Evolutionary conservation across 2,888 invertebrate genomes (phyloP).

Genomic region (Odontocerum albicorne): DNA sequence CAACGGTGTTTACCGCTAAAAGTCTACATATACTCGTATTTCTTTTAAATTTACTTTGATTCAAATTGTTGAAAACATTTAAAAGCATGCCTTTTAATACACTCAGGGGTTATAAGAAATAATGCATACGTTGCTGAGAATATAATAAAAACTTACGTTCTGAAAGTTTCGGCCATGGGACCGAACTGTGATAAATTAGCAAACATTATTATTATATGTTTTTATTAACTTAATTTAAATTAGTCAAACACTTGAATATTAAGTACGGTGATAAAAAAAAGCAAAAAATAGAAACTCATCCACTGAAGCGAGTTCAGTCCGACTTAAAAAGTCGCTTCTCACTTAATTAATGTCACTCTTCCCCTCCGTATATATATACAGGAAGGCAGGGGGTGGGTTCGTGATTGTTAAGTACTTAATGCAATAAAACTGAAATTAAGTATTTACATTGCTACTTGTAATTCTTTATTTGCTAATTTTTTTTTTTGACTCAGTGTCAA

Average conservation of each 20-base stretch:
- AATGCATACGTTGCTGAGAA: neutral
- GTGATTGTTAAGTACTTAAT: conserved; percentile 58
- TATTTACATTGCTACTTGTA: too few relatives aligned
- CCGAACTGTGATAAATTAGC: conserved; percentile 21
- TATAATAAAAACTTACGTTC: conserved; percentile 14
- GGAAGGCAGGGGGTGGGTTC: conserved; percentile 14
- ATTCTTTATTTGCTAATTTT: too few relatives aligned
- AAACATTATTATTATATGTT: conserved; percentile 18
- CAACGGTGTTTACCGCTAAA: too few relatives aligned
- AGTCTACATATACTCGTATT: too few relatives aligned
- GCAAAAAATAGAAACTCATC: neutral
- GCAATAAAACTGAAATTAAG: conserved; percentile 48
- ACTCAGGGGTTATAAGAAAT: neutral
- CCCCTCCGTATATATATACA: conserved; percentile 34
- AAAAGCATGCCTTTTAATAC: too few relatives aligned
- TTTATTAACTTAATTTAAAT: conserved; percentile 3
- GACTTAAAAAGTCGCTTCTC: conserved; percentile 57
- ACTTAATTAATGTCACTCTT: conserved; percentile 42
- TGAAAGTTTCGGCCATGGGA: conserved; percentile 15
- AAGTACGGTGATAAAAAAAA: neutral
- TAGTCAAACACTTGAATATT: too few relatives aligned
- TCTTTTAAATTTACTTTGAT: too few relatives aligned
- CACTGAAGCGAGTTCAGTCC: conserved; percentile 56
- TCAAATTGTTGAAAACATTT: too few relatives aligned
- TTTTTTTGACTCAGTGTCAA: too few relatives aligned